These are phyloP conservation scores for Protaetia brevitarsis DNA, from an alignment of 1,140 invertebrate genomes.

Conservation along the genomic window DNA sequence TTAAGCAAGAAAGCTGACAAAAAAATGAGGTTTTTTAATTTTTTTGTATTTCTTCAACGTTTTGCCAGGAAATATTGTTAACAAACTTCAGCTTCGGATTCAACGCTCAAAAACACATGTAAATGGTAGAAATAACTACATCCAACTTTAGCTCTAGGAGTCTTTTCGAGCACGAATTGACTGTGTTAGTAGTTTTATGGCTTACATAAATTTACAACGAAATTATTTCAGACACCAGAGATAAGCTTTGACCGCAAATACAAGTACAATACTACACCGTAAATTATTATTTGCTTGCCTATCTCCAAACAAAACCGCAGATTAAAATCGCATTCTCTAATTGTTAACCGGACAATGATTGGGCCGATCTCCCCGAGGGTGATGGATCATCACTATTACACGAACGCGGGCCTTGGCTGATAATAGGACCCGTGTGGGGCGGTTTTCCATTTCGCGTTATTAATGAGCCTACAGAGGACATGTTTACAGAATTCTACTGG, in stretches of 20 bases:
- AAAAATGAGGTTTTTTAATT: no score
- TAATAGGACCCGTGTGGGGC: conserved; percentile 27
- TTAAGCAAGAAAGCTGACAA: no score
- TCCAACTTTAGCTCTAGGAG: no score
- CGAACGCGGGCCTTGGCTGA: conserved; percentile 22
- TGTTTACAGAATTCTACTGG: conserved; percentile 26
- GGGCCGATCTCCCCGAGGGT: conserved; percentile 29
- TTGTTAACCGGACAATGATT: conserved; percentile 35
- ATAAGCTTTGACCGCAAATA: background rate
- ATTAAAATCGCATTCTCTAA: conserved; percentile 38
- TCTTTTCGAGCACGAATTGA: no score
- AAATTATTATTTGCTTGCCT: background rate
- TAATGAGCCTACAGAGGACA: conserved; percentile 29
- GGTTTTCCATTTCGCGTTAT: conserved; percentile 30
- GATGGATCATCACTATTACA: conserved; percentile 36
- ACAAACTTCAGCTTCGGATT: no score
- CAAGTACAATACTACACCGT: conserved; percentile 9
- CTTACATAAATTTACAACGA: background rate
- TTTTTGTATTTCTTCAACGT: no score
- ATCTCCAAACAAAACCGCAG: conserved; percentile 28
- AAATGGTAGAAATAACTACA: no score
- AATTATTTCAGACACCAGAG: background rate
- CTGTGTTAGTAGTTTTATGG: no score
- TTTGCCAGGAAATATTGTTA: no score
- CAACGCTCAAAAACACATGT: no score